Base-by-base conservation (phyloP, 2,113 vertebrate genomes). In the Castor canadensis region DNA sequence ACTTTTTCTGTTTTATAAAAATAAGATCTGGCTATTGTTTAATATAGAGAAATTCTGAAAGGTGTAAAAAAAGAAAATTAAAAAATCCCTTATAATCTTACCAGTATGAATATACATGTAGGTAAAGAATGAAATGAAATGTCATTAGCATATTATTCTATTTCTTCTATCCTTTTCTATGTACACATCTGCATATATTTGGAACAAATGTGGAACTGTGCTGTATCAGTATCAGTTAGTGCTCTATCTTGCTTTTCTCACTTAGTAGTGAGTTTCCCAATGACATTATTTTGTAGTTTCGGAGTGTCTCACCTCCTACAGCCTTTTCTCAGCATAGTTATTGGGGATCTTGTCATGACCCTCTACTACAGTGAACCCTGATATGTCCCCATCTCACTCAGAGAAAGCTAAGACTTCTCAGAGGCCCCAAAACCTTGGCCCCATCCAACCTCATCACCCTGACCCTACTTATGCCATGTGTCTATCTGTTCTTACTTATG, bases 171-270 rank as follows among this genome's bases (percentile, higher is more conserved):
- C 62, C 52, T 75, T 80, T 81, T 80, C 79, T 69, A 43, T 93
- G 75, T 87, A 82, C 72, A 93, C 71, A 94, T 95, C 82, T 92
- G 43, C 67, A 82, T 87, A 49, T 38, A 71, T 66, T 92, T 45
- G 67, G 52, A 56, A 72, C 38, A 89, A 82, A 64, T 85, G 64
- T 56, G 80, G 40, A n/a, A 24, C 60, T 69, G 30, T 69, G 77
- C 43, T 89, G 20, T 16, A 22, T 49, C 28, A 49, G 38, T 77
- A 43, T 80, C 52, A 52, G 15, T 52, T 62, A 62, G 60, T 62
- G 9, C 81, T 86, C 38, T 62, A 17, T n/a, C 58, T 60, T 83
- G 54, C 43, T 87, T 82, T 94, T 93, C 81, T 86, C 67, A 62
- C 64, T 30, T 54, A 49, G 81, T 56, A 35, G 43, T 89, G 72